These are phyloP conservation scores for Odontocolon sp. DNA, from an alignment of 2,888 invertebrate genomes.

Conservation along the genomic window DNA sequence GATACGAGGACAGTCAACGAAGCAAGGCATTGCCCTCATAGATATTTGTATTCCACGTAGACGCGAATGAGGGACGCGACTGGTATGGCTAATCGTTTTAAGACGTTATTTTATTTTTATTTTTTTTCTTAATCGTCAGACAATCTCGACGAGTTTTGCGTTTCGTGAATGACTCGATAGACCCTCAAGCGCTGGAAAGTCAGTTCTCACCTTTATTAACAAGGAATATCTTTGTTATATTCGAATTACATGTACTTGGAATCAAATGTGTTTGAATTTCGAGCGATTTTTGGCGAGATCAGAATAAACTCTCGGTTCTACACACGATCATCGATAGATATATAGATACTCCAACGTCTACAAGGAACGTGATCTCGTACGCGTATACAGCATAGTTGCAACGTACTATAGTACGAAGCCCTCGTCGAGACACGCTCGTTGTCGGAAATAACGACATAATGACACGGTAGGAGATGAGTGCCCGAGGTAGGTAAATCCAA, in stretches of 20 bases:
- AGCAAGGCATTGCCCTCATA: conserved; percentile 43
- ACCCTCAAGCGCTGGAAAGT: too few species aligned
- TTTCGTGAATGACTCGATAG: too few species aligned
- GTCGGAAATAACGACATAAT: conserved; percentile 80
- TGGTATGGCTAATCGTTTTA: conserved; percentile 29
- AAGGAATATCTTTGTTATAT: too few species aligned
- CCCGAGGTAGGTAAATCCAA: conserved; percentile 77
- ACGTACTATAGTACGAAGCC: conserved; percentile 46
- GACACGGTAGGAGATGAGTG: conserved; percentile 79
- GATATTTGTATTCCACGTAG: conserved; percentile 52
- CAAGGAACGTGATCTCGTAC: conserved; percentile 37
- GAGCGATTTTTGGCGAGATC: conserved; percentile 13
- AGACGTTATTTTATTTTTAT: neutral
- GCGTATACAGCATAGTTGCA: conserved; percentile 40
- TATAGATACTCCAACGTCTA: neutral
- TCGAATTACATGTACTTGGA: too few species aligned
- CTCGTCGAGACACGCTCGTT: conserved; percentile 78
- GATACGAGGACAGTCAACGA: conserved; percentile 13
- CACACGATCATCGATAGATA: neutral
- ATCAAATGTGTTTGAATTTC: conserved; percentile 17
- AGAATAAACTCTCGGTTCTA: neutral
- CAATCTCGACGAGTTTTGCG: neutral
- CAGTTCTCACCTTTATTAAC: too few species aligned
- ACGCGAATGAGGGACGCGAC: conserved; percentile 48
- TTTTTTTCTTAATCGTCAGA: neutral